Evolutionary conservation across 2,797 vertebrate genomes (phyloP), one percentile per base, ranked within the genome.

Genomic region (Acrocephalus scirpaceus): DNA sequence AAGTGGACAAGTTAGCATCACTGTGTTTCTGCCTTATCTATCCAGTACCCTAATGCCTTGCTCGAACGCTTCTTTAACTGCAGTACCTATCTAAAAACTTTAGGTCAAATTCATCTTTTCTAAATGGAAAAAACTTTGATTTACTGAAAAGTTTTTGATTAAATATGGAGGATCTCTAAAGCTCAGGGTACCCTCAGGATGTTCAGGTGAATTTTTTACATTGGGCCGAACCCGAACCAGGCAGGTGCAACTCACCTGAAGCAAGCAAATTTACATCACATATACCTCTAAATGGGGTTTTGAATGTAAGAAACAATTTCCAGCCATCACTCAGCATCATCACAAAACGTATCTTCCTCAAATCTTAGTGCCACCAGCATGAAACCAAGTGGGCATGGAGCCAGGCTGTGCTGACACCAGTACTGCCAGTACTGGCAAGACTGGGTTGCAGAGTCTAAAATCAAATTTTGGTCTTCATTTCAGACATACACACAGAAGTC

Each of bases 391-490:
- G 13, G 88, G 82, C 44, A 57, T 3, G 10, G 15, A 81, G 70
- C 92, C 88, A 93, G 62, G 47, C 45, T 69, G 26, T 3, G 2
- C 70, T 92, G 82, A 86, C 85, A 93, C 40, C 70, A 62, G 13
- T 54, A 47, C 66, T 60, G 67, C 42, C 65, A 50, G 26, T 44
- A 67, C 70, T 66, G 73, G 50, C 85, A 93, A 73, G 40, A 79
- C 27, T 54, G 42, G 61, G 30, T 23, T 88, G 66, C 61, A 86
- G 72, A 74, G 42, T 45, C 62, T 79, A 88, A 79, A 85, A 53
- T 82, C 64, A 93, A 79, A 76, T 69, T 69, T 79, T 87, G 44
- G 27, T 93, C 74, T 93, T 94, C 44, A 47, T 92, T 92, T 92
- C 90, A 95, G 86, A 87, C 81, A 72, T 32, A 79, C 17, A 53